Conservation (phyloP, 2,888 invertebrate species). For the Latrodectus elegans region DNA sequence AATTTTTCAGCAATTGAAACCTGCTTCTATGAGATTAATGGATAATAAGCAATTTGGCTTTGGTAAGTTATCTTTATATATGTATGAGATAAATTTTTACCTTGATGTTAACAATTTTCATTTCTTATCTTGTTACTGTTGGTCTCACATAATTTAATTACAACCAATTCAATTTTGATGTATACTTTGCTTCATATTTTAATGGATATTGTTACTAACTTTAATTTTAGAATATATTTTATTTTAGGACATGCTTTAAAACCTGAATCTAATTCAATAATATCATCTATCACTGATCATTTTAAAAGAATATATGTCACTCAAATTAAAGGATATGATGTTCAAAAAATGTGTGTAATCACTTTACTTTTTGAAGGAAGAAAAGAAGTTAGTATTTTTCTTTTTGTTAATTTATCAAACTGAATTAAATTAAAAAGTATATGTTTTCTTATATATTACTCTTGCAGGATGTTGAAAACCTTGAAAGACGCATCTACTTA, state of each 20-base stretch:
- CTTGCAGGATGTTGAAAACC: slow-evolving; percentile 82
- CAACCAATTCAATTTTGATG: too few species aligned
- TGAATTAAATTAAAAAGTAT: neutral
- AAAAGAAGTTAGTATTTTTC: slow-evolving; percentile 74
- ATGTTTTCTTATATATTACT: neutral
- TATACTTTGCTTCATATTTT: too few species aligned
- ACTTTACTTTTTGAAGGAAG: slow-evolving; percentile 92
- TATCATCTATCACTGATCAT: slow-evolving; percentile 83
- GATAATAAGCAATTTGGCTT: slow-evolving; percentile 98
- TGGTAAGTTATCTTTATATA: slow-evolving; percentile 76
- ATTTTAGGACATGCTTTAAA: slow-evolving; percentile 76
- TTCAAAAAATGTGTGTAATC: slow-evolving; percentile 88
- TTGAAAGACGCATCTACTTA: slow-evolving; percentile 85
- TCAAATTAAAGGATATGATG: slow-evolving; percentile 88
- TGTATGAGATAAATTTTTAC: neutral
- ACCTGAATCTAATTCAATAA: slow-evolving; percentile 78
- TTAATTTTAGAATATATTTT: neutral
- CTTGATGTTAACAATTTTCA: neutral
- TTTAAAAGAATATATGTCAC: slow-evolving; percentile 92
- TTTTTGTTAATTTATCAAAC: slow-evolving; percentile 35
- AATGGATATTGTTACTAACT: neutral
- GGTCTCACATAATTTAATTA: too few species aligned
- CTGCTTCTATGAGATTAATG: slow-evolving; percentile 95
- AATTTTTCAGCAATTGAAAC: slow-evolving; percentile 85
- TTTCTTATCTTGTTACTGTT: neutral